Evolutionary conservation across 2,888 invertebrate genomes (phyloP), one percentile per base, ranked within the genome.

Genomic region (Rotaria socialis): DNA sequence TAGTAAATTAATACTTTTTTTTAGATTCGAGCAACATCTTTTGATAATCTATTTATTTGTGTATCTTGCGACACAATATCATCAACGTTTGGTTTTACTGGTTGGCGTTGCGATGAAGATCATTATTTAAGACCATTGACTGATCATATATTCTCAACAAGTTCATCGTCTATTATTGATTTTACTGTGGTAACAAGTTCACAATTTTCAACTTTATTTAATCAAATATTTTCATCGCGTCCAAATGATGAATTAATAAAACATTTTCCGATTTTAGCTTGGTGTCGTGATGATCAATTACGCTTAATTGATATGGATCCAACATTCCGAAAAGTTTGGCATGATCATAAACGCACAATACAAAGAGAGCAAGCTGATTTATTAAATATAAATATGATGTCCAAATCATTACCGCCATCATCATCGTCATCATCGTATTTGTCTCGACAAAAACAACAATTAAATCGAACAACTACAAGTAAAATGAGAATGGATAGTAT

Each of bases 31-130:
- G 35, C 67, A 35, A 67, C 67, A 14, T 11, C 27, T 35, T 67
- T 19, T 67, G 67, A 67, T 67, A 35, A 35, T 67, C 35, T 67
- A 67, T 67, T 67, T 67, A 67, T 67, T 67, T 67, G 67, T 35
- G 11, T 35, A 67, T 67, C 67, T 35, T 35, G 19, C 19, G 67
- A 67, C 24, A 5, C 35, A 67, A 35, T 67, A 35, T 67, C 67
- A 35, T 67, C 67, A 67, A 67, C 67, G 16, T 67, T 35, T 67
- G 67, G 67, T 35, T 67, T 67, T 35, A 67, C 35, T 1, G 35
- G 67, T 35, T 67, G 67, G 67, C 67, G 67, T 67, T 67, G 27
- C 35, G 67, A 67, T 35, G 67, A 67, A 35, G 67, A 67, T 67
- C 67, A 67, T 19, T 67, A 35, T 67, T 1, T 67, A 27, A 27